These are phyloP conservation scores for Acheta domesticus DNA, from an alignment of 2,888 invertebrate genomes.

Conservation along the genomic window DNA sequence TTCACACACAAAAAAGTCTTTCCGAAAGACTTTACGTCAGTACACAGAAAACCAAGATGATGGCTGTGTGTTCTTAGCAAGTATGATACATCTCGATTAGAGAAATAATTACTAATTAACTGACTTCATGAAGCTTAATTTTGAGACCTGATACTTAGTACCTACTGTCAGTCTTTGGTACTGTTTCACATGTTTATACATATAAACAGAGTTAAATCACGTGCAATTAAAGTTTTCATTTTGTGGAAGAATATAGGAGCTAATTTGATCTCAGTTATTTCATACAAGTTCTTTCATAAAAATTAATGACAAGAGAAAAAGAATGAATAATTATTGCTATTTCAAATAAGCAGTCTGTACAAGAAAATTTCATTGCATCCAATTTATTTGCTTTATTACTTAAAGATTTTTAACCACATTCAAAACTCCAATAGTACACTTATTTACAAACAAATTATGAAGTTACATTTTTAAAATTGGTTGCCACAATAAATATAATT, in stretches of 20 bases:
- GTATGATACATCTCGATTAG: background rate
- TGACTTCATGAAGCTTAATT: background rate
- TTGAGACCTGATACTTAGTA: background rate
- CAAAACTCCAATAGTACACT: no score
- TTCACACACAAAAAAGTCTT: no score
- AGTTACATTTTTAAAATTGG: no score
- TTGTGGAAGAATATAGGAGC: background rate
- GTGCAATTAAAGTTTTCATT: background rate
- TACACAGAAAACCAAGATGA: conserved; percentile 5
- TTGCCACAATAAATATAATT: no score
- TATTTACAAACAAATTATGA: no score
- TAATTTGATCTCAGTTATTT: background rate
- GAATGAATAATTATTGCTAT: background rate
- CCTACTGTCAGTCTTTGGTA: conserved; percentile 18
- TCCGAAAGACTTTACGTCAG: no score
- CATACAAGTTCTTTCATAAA: background rate
- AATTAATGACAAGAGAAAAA: background rate
- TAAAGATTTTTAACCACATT: no score
- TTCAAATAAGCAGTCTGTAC: background rate
- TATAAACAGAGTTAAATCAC: background rate
- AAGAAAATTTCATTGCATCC: background rate
- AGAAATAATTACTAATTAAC: background rate
- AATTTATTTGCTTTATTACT: no score
- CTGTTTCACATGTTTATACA: background rate
- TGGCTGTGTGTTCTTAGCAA: background rate